A percentile compares a stretch with the other conserved stretches of the same genome.
These are phyloP conservation scores for Equus przewalskii DNA, from an alignment of 2,113 vertebrate species.

Conservation along the genomic window DNA sequence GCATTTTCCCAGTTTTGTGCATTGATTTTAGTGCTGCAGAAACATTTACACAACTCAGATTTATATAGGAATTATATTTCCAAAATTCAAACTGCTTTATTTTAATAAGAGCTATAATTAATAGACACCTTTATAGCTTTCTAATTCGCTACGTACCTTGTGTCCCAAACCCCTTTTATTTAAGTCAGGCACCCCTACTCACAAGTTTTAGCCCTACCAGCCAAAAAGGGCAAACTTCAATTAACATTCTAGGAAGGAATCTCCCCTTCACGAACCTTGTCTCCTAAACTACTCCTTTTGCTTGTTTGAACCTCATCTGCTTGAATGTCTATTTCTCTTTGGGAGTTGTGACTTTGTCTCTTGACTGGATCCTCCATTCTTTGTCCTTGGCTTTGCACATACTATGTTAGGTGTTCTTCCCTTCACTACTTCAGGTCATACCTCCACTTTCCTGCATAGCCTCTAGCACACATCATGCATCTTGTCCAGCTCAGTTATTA, in stretches of 20 bases:
- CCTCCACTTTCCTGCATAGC: neutral
- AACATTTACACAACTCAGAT: neutral
- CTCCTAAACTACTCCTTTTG: neutral
- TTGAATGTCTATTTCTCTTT: neutral
- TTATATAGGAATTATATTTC: neutral
- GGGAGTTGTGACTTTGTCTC: neutral
- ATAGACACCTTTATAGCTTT: neutral
- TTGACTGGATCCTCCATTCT: neutral
- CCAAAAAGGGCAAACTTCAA: neutral
- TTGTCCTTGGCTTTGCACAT: neutral
- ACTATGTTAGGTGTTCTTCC: neutral
- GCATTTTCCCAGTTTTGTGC: neutral
- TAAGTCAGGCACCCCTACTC: neutral
- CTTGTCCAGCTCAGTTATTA: neutral
- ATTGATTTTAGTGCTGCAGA: neutral
- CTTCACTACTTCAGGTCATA: neutral
- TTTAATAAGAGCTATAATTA: conserved; percentile 11
- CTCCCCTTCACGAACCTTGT: neutral
- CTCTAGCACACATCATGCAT: neutral
- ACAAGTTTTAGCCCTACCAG: neutral
- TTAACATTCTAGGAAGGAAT: neutral
- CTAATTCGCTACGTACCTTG: neutral
- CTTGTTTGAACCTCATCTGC: neutral
- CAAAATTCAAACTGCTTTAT: neutral
- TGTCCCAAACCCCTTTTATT: neutral